Conservation (phyloP, 2,888 invertebrate genomes). For the Timema cristinae region DNA sequence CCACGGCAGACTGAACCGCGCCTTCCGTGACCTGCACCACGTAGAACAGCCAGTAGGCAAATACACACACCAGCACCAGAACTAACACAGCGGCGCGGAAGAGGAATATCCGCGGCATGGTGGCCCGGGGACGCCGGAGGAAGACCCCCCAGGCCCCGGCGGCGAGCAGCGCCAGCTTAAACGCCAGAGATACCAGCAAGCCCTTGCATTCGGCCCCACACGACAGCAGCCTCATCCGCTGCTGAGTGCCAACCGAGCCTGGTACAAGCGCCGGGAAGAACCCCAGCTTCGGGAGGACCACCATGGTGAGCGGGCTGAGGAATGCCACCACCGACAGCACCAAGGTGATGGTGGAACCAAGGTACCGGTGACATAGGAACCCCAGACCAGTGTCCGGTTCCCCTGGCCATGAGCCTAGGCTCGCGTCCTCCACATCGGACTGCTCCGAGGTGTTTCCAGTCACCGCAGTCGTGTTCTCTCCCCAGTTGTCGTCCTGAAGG, state of each 20-base stretch:
- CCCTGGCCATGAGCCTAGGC: slow-evolving; percentile 66
- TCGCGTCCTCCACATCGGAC: slow-evolving; percentile 89
- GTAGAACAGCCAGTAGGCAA: slow-evolving; percentile 98
- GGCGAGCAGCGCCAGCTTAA: slow-evolving; percentile 79
- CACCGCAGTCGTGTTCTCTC: slow-evolving; percentile 96
- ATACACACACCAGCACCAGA: slow-evolving; percentile 84
- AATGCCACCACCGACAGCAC: slow-evolving; percentile 79
- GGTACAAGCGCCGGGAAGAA: slow-evolving; percentile 72
- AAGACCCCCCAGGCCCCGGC: slow-evolving; percentile 93
- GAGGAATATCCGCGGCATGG: slow-evolving; percentile 86
- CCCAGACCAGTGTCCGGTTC: slow-evolving; percentile 70
- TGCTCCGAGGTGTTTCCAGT: slow-evolving; percentile 96
- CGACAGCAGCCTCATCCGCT: slow-evolving; percentile 66
- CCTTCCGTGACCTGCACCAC: slow-evolving; percentile 85
- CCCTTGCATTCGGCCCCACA: slow-evolving; percentile 95
- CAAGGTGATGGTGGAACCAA: slow-evolving; percentile 75
- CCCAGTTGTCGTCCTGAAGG: slow-evolving; percentile 93
- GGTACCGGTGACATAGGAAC: slow-evolving; percentile 74
- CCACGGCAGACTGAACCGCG: slow-evolving; percentile 72
- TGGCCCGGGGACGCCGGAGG: slow-evolving; percentile 75
- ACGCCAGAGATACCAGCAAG: slow-evolving; percentile 82
- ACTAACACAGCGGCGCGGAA: slow-evolving; percentile 86
- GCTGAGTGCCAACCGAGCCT: slow-evolving; percentile 60
- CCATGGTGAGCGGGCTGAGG: slow-evolving; percentile 91
- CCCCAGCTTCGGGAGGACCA: slow-evolving; percentile 85